phyloP scores from a whole-genome alignment of 2,888 invertebrate genomes.

The Netelia inedita region DNA sequence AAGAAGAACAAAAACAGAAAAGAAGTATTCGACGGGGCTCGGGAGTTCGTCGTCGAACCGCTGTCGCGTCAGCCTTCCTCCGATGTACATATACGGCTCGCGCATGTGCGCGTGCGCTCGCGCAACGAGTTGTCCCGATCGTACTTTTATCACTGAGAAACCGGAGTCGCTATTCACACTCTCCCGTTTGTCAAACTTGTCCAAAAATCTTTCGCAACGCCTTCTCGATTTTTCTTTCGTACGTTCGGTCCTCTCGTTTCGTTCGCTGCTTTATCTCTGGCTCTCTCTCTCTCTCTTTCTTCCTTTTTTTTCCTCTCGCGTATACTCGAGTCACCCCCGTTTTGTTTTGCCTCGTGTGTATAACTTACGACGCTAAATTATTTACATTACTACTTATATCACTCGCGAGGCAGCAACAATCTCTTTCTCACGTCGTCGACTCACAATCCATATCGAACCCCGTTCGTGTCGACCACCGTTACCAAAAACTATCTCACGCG shows the following conservation, averaged over 20 bases:
- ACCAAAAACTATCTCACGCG: not conserved
- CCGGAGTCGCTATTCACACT: not conserved
- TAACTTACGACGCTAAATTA: slow-evolving; percentile 58
- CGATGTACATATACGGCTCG: no score
- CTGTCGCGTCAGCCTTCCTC: slow-evolving; percentile 19
- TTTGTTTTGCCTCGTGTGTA: slow-evolving; percentile 25
- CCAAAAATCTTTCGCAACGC: slow-evolving; percentile 15
- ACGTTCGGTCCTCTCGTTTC: slow-evolving; percentile 8
- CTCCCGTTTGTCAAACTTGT: slow-evolving; percentile 15
- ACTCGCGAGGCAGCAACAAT: slow-evolving; percentile 59
- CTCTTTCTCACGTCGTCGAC: slow-evolving; percentile 22
- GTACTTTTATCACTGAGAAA: slow-evolving; percentile 45
- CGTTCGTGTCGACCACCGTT: not conserved
- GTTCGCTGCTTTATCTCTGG: not conserved
- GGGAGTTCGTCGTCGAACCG: slow-evolving; percentile 34
- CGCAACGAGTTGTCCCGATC: not conserved
- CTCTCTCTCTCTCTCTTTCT: not conserved
- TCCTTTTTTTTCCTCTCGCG: slow-evolving; percentile 9
- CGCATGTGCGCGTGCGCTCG: not conserved
- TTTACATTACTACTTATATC: slow-evolving; percentile 64
- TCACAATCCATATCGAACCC: not conserved
- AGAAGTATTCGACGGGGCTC: slow-evolving; percentile 46
- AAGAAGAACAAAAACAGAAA: slow-evolving; percentile 33
- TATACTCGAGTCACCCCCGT: slow-evolving; percentile 46
- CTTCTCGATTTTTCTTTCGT: slow-evolving; percentile 22